phyloP scores from a whole-genome alignment of 2,113 vertebrate species.

The Grantiella picta region DNA sequence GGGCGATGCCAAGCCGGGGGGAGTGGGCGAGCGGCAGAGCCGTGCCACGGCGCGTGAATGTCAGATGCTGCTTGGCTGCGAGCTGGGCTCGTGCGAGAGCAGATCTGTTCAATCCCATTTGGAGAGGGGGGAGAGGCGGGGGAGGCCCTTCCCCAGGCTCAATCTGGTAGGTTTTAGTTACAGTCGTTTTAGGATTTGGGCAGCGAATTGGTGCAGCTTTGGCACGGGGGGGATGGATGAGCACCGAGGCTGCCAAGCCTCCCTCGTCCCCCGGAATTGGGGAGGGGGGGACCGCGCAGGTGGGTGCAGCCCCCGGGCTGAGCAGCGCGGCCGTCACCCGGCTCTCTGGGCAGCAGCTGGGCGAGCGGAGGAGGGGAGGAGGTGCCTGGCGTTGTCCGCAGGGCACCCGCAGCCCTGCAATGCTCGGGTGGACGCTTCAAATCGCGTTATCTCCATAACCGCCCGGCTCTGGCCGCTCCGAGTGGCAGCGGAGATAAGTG shows the following conservation, averaged over 20 bases:
- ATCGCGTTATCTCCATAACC: constrained; percentile 57
- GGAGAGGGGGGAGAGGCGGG: not conserved
- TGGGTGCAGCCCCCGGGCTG: not conserved
- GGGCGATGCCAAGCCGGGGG: not conserved
- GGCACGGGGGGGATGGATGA: constrained; percentile 7
- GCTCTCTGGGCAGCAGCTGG: constrained; percentile 27
- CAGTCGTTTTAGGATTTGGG: constrained; percentile 50
- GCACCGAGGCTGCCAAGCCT: constrained; percentile 1
- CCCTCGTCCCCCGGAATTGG: not conserved
- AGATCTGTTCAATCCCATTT: constrained; percentile 52
- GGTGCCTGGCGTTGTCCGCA: constrained; percentile 25
- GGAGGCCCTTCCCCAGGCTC: constrained; percentile 3
- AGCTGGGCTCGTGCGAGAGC: constrained; percentile 9
- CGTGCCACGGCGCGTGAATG: constrained; percentile 36
- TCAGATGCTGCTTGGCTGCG: constrained; percentile 54
- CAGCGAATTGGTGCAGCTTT: constrained; percentile 36
- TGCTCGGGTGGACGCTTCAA: constrained; percentile 48
- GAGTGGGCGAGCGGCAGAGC: constrained; percentile 47
- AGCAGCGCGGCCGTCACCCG: fast-evolving
- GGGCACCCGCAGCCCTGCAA: constrained; percentile 50
- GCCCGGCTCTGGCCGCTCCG: constrained; percentile 37
- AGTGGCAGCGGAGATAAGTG: constrained; percentile 63
- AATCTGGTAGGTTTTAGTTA: constrained; percentile 58
- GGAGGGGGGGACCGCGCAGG: not conserved
- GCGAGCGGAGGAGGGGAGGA: constrained; percentile 10